These are phyloP conservation scores for Hirtodrosophila trivittata DNA, from an alignment of 2,888 invertebrate genomes.

Conservation along the genomic window DNA sequence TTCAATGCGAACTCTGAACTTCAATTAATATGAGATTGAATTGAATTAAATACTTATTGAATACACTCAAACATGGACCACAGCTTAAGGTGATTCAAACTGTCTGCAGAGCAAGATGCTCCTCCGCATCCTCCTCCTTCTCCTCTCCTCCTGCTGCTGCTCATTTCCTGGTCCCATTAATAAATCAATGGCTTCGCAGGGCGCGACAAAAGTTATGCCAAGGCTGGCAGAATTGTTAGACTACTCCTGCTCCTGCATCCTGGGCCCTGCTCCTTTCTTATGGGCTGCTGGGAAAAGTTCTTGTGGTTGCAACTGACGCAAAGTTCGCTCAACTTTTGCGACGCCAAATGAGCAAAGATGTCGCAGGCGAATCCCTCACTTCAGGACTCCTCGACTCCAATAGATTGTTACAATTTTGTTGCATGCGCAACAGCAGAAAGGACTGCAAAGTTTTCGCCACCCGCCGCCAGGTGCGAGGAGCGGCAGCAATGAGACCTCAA, in stretches of 20 bases:
- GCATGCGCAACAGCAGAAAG: conserved; percentile 52
- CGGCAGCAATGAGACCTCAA: conserved; percentile 32
- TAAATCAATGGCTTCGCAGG: conserved; percentile 70
- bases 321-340: conserved; percentile 66
- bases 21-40: conserved; percentile 9
- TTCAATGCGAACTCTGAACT: background rate
- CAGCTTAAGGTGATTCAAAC: background rate
- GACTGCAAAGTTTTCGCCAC: conserved; percentile 33
- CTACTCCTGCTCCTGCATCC: background rate
- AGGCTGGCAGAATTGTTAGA: conserved; percentile 6
- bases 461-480: background rate
- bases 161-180: conserved; percentile 54
- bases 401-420: conserved; percentile 51
- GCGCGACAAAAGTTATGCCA: conserved; percentile 59
- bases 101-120: background rate
- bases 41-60: conserved; percentile 25
- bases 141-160: too few species aligned
- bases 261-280: background rate
- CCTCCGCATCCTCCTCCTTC: too few species aligned
- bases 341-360: conserved; percentile 63
- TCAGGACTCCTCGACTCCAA: conserved; percentile 19
- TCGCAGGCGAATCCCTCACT: conserved; percentile 11
- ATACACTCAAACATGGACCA: background rate
- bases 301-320: conserved; percentile 69
- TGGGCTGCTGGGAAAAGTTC: conserved; percentile 52